Percentiles rank a stretch among this genome's conserved stretches.
phyloP scores from a whole-genome alignment of 2,797 vertebrate species.

The Coilia nasus region DNA sequence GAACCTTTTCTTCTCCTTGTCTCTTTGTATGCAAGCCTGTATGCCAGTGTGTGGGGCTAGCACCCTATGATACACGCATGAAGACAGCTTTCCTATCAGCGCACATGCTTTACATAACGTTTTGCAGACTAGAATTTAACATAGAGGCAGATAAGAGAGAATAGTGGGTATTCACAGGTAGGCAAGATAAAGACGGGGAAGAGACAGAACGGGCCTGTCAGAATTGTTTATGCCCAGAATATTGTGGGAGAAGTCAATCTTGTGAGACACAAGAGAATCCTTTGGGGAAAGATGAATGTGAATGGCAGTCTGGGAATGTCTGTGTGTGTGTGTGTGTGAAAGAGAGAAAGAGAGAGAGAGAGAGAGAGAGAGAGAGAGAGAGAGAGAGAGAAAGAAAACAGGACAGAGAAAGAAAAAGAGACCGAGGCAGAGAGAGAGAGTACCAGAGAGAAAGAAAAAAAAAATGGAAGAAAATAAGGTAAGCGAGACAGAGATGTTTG shows the following conservation, averaged over 20 bases:
- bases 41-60: background rate
- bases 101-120: constrained; percentile 40
- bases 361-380: background rate
- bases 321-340: no score
- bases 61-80: background rate
- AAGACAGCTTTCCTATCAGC: constrained; percentile 6
- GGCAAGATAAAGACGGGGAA: background rate
- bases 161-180: constrained; percentile 27
- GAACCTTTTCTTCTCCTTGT: background rate
- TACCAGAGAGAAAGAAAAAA: background rate
- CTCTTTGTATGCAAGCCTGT: background rate
- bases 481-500: constrained; percentile 27
- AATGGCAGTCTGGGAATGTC: background rate
- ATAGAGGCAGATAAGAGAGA: background rate
- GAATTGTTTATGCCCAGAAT: background rate
- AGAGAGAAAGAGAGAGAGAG: constrained; percentile 17
- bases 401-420: constrained; percentile 1
- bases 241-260: constrained; percentile 17
- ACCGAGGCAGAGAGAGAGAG: no score
- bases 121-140: constrained; percentile 7
- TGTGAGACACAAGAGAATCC: background rate
- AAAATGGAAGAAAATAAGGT: background rate
- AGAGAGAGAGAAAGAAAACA: background rate
- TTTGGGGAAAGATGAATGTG: constrained; percentile 2
- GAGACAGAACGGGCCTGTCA: constrained; percentile 29